Conservation (phyloP, 1,140 invertebrate species). For the Cyclina sinensis region DNA sequence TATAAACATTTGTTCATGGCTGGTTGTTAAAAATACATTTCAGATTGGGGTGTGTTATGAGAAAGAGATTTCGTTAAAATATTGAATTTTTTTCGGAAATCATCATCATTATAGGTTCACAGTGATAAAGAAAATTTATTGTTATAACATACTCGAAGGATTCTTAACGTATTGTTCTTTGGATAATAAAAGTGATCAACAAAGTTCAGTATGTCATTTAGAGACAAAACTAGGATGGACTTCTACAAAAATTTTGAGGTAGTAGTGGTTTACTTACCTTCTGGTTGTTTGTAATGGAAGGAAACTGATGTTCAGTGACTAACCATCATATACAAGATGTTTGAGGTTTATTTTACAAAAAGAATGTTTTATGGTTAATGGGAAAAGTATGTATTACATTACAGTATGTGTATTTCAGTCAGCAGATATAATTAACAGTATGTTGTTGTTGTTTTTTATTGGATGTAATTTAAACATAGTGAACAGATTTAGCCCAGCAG, state of each 20-base stretch:
- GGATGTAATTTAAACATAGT: too few species aligned
- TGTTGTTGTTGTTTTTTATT: too few species aligned
- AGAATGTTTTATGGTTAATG: background rate
- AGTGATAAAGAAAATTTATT: background rate
- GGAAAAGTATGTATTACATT: background rate
- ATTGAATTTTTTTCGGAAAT: too few species aligned
- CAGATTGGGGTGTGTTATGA: background rate
- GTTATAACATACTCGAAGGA: background rate
- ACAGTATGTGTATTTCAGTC: too few species aligned
- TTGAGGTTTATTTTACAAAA: background rate
- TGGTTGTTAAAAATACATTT: background rate
- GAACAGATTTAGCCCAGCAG: too few species aligned
- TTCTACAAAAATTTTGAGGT: constrained; percentile 62
- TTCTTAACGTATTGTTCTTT: background rate
- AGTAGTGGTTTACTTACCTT: background rate
- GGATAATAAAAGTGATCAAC: constrained; percentile 37
- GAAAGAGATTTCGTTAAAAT: too few species aligned
- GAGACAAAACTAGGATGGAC: constrained; percentile 29
- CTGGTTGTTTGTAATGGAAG: background rate
- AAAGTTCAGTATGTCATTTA: constrained; percentile 44
- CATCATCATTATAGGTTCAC: too few species aligned
- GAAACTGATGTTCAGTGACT: too few species aligned
- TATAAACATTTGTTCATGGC: too few species aligned
- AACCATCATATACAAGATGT: background rate
- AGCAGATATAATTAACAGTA: too few species aligned